These are phyloP conservation scores for Arctopsyche grandis DNA, from an alignment of 1,140 invertebrate species.

Conservation along the genomic window DNA sequence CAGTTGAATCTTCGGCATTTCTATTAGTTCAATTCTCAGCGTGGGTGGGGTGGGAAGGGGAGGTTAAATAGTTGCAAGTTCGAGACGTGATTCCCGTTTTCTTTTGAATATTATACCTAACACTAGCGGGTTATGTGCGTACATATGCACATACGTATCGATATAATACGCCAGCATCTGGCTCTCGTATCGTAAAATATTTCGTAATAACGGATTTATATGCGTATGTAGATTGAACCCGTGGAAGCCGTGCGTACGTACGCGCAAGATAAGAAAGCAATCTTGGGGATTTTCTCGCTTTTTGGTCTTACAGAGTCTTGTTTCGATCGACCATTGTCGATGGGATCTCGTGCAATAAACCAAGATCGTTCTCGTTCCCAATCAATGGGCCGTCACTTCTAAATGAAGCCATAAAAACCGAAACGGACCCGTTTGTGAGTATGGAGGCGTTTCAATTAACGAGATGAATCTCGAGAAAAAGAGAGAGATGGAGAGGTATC, in stretches of 20 bases:
- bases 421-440: conserved; percentile 35
- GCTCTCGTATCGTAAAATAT: neutral
- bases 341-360: conserved; percentile 33
- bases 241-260: too few relatives aligned
- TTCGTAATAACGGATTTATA: neutral
- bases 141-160: neutral
- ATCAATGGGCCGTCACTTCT: conserved; percentile 38
- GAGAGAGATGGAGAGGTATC: neutral
- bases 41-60: too few relatives aligned
- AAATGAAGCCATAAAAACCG: conserved; percentile 51
- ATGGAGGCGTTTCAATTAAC: conserved; percentile 52
- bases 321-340: neutral
- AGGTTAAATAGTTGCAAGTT: neutral
- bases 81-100: neutral
- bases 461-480: conserved; percentile 39
- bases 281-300: neutral
- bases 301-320: neutral
- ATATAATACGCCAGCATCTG: too few relatives aligned
- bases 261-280: too few relatives aligned
- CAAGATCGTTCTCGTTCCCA: conserved; percentile 32
- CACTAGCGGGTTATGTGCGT: neutral
- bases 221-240: neutral
- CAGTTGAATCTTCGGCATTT: neutral
- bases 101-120: neutral
- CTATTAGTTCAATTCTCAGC: neutral